Evolutionary conservation across 2,113 vertebrate species (phyloP).

Genomic region (Petaurus breviceps): DNA sequence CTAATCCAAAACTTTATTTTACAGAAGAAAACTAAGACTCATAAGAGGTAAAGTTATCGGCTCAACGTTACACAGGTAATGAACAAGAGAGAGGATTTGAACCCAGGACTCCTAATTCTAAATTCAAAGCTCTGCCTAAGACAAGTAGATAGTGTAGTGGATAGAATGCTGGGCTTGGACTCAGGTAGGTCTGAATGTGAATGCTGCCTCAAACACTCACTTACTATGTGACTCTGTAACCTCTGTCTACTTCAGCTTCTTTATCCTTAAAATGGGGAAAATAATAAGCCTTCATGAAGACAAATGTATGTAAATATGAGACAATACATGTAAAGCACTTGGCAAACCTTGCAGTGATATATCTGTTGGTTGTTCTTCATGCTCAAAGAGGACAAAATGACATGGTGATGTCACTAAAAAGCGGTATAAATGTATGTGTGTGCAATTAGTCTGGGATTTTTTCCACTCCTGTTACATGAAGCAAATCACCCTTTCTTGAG

Average conservation of each 20-base stretch:
- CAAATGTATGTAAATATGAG: not conserved
- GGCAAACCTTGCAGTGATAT: not conserved
- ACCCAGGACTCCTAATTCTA: not conserved
- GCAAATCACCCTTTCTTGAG: not conserved
- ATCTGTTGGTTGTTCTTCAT: too few relatives aligned
- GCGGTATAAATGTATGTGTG: too few relatives aligned
- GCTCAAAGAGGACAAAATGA: too few relatives aligned
- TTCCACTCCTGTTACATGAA: not conserved
- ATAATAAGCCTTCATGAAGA: not conserved
- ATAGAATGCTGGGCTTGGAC: not conserved
- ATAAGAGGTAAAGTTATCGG: not conserved
- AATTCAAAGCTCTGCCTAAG: not conserved
- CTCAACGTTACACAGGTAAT: not conserved
- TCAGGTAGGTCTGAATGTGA: not conserved
- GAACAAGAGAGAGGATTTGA: not conserved
- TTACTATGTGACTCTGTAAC: not conserved
- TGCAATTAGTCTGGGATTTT: not conserved
- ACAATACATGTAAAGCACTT: not conserved
- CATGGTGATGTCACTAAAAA: too few relatives aligned
- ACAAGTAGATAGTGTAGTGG: not conserved
- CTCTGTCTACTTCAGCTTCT: not conserved
- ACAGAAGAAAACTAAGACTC: not conserved
- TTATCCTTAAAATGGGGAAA: not conserved
- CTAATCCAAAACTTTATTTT: not conserved
- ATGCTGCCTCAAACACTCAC: not conserved